These are phyloP conservation scores for Cyclargus thomasi DNA, from an alignment of 1,140 invertebrate genomes.

Conservation along the genomic window DNA sequence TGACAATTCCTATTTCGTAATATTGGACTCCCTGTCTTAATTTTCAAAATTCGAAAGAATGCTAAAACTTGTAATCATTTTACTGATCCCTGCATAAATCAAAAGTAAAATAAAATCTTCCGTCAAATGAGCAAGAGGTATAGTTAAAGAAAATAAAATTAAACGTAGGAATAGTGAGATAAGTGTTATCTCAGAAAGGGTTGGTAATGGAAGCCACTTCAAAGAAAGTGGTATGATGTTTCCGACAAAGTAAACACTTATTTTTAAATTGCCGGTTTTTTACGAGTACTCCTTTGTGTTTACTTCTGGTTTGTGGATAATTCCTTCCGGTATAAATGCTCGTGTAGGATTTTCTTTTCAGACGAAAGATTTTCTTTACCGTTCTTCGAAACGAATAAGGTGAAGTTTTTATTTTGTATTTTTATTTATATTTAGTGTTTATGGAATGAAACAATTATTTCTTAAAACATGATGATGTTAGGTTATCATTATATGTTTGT, in stretches of 20 bases:
- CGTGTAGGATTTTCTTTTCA: conserved; percentile 11
- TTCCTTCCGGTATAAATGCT: conserved; percentile 37
- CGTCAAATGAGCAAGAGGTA: background rate
- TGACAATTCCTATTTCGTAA: no score
- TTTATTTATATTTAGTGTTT: conserved; percentile 23
- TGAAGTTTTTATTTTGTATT: background rate
- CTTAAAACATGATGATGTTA: background rate
- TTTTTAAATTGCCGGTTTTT: conserved; percentile 57
- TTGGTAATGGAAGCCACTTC: conserved; percentile 68
- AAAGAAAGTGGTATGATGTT: conserved; percentile 46
- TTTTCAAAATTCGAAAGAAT: no score
- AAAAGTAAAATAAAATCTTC: background rate
- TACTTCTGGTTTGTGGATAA: conserved; percentile 34
- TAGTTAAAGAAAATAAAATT: background rate
- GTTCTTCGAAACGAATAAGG: conserved; percentile 12
- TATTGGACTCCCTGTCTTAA: no score
- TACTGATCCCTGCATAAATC: background rate
- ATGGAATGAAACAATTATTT: background rate
- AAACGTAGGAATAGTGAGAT: conserved; percentile 26
- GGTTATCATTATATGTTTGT: background rate
- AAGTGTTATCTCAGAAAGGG: conserved; percentile 58
- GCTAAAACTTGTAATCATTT: no score
- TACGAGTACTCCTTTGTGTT: conserved; percentile 48
- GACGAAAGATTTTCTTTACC: conserved; percentile 8
- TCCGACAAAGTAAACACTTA: conserved; percentile 63